These are phyloP conservation scores for Lycocerus yunnanus DNA, from an alignment of 2,888 invertebrate genomes.

Conservation along the genomic window DNA sequence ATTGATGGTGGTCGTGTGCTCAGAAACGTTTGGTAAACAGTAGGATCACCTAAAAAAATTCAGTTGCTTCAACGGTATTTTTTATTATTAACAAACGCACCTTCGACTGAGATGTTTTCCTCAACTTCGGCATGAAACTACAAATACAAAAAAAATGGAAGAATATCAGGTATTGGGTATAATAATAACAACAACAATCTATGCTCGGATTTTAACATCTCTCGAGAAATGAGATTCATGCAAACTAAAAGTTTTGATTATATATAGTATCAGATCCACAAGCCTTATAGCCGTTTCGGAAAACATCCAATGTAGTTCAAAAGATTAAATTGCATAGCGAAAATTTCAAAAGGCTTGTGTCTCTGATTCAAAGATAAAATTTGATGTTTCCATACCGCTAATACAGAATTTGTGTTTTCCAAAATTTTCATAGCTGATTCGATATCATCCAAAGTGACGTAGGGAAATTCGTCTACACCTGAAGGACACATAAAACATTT, in stretches of 20 bases:
- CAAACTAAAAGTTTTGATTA: too few species aligned
- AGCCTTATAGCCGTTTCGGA: too few species aligned
- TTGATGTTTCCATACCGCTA: constrained; percentile 64
- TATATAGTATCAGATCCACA: too few species aligned
- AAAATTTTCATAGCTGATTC: constrained; percentile 63
- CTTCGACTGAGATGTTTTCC: constrained; percentile 42
- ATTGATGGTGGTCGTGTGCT: constrained; percentile 66
- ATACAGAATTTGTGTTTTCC: constrained; percentile 63
- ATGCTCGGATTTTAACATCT: too few species aligned
- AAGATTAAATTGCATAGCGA: too few species aligned
- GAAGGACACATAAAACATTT: constrained; percentile 74
- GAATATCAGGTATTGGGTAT: too few species aligned
- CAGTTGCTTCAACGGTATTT: not conserved
- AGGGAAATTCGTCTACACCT: constrained; percentile 71
- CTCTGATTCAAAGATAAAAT: too few species aligned
- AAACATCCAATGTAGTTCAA: too few species aligned
- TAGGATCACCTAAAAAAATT: constrained; percentile 55
- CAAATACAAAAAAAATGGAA: too few species aligned
- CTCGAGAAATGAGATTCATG: too few species aligned
- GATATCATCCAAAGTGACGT: constrained; percentile 62
- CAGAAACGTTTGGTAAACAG: constrained; percentile 67
- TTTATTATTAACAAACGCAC: not conserved
- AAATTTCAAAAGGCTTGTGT: too few species aligned
- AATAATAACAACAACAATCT: too few species aligned
- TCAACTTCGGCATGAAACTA: constrained; percentile 76